phyloP scores from a whole-genome alignment of 2,888 invertebrate species.

The Oegoconia quadripuncta region DNA sequence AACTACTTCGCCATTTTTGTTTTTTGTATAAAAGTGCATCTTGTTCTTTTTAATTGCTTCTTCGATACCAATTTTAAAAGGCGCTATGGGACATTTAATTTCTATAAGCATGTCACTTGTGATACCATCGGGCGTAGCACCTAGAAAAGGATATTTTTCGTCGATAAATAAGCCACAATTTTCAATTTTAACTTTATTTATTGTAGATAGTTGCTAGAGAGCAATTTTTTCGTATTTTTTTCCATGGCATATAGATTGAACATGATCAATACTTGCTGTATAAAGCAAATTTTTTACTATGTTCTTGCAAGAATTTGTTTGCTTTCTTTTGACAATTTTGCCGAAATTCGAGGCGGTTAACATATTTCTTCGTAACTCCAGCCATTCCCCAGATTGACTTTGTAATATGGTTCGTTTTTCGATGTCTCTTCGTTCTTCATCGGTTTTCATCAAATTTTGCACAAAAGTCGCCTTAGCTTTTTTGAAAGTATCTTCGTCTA shows the following conservation, averaged over 20 bases:
- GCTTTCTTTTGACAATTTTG: constrained; percentile 15
- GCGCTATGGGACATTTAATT: constrained; percentile 17
- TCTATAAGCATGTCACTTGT: constrained; percentile 11
- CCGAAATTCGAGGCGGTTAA: constrained; percentile 23
- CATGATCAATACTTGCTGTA: constrained; percentile 5
- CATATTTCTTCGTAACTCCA: constrained; percentile 17
- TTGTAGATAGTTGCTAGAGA: constrained; percentile 7
- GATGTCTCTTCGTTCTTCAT: constrained; percentile 8
- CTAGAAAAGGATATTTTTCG: constrained; percentile 10
- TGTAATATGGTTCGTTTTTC: constrained; percentile 15
- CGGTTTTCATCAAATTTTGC: constrained; percentile 7
- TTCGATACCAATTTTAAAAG: constrained; percentile 7
- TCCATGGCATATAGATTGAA: constrained; percentile 9
- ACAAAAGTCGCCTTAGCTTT: constrained; percentile 10
- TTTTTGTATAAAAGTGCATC: neutral
- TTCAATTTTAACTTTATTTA: constrained; percentile 5
- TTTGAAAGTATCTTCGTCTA: constrained; percentile 11
- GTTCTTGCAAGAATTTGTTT: constrained; percentile 3
- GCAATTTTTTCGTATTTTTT: no score
- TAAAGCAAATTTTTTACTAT: constrained; percentile 10
- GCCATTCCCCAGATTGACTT: constrained; percentile 17
- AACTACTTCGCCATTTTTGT: neutral
- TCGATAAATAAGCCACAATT: constrained; percentile 13
- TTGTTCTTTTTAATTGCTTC: constrained; percentile 3
- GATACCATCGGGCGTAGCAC: constrained; percentile 17